Evolutionary conservation across 1,140 invertebrate species (phyloP), one percentile per base, ranked within the genome.

Genomic region (Drosophila bifasciata): DNA sequence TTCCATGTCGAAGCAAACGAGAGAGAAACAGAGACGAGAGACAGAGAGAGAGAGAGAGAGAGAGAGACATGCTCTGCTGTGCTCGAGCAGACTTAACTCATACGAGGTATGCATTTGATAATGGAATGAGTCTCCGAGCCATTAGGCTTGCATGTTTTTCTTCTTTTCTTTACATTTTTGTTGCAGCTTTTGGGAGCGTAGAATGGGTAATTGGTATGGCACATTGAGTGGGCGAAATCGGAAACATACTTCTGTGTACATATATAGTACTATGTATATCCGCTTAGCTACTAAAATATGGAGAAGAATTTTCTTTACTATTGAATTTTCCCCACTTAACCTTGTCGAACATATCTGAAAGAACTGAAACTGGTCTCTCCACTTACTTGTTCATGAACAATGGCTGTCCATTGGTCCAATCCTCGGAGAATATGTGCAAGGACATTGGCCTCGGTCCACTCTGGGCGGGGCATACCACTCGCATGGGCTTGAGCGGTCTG

Each of bases 391-490:
- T 91, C 56, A 83, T 79, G 51, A 91, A 90, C 36, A 91, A 49
- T 44, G 61, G 89, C 71, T 63, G 81, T 5, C 90, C 90, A 36
- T 92, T 93, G 67, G 93, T 92, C 95, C 95, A 96, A 76, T 96
- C 95, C 79, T 96, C 95, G 1, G 95, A 95, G 90, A 96, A 96
- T 6, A 96, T 94, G 55, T 95, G 95, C 41, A 97, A 93, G 1
- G 95, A 94, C 46, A 93, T 94, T 5, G 94, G 94, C 19, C 93
- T 89, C 0, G 94, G 93, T 11, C 94, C 94, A 3, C 94, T 94
- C 62, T 94, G 94, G 0, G 94, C 93, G 0, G 96, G 96, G 86
- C 96, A 97, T 4, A 97, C 93, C 2, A 95, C 95, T 53, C 94
- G 94, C 53, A 96, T 91, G n/a, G 96, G 90, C 77, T 95, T 92